phyloP scores from a whole-genome alignment of 1,140 invertebrate species.

The Megathymus violae region DNA sequence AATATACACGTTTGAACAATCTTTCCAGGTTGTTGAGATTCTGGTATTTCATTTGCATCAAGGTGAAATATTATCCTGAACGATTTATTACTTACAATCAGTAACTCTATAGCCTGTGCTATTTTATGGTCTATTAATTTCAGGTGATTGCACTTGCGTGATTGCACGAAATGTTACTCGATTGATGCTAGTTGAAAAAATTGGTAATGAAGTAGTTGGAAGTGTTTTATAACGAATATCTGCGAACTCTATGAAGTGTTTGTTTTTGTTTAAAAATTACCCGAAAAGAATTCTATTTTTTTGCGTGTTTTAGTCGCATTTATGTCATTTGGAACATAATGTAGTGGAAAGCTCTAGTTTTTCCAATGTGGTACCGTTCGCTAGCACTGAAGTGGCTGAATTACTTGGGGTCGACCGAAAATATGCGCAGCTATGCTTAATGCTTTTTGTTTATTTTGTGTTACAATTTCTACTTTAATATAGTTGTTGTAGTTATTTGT shows the following conservation, averaged over 20 bases:
- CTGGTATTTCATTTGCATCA: background rate
- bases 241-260: background rate
- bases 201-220: conserved; percentile 8
- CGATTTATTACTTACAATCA: conserved; percentile 26
- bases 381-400: conserved; percentile 43
- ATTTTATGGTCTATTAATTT: conserved; percentile 32
- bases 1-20: too few species aligned
- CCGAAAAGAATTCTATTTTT: too few species aligned
- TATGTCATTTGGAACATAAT: too few species aligned
- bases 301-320: too few species aligned
- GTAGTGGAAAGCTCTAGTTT: too few species aligned
- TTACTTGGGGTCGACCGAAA: too few species aligned
- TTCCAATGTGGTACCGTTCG: too few species aligned
- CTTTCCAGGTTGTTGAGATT: background rate
- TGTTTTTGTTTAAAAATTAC: conserved; percentile 1
- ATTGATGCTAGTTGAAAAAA: conserved; percentile 1
- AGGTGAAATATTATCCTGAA: conserved; percentile 21
- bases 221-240: conserved; percentile 9
- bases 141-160: conserved; percentile 2
- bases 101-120: conserved; percentile 25
- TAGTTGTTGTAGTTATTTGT: too few species aligned
- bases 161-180: conserved; percentile 15
- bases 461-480: too few species aligned
- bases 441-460: too few species aligned
- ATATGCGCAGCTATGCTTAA: too few species aligned